Evolutionary conservation across 2,888 invertebrate species (phyloP).

Genomic region (Podabrus alpinus): DNA sequence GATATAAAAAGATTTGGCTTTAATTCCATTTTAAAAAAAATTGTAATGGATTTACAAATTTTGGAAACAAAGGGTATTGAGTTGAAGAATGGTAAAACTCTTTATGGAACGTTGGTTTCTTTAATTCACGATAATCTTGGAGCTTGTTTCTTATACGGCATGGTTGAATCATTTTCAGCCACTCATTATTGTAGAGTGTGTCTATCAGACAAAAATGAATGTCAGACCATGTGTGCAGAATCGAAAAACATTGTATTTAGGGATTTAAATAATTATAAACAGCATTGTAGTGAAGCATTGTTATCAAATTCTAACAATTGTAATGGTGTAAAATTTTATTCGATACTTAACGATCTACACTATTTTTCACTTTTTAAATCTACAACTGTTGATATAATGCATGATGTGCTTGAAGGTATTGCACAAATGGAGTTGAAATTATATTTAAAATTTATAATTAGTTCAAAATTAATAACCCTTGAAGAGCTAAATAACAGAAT

Average conservation of each 20-base stretch:
- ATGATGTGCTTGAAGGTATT: slow-evolving; percentile 30
- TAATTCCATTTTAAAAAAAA: background rate
- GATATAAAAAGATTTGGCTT: background rate
- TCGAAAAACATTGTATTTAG: too few relatives aligned
- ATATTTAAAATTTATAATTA: slow-evolving; percentile 20
- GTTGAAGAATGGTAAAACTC: background rate
- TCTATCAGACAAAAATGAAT: slow-evolving; percentile 10
- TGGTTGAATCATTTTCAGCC: too few relatives aligned
- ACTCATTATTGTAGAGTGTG: slow-evolving; percentile 33
- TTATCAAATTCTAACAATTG: too few relatives aligned
- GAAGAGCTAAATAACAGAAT: slow-evolving; percentile 24
- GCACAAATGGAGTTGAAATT: slow-evolving; percentile 29
- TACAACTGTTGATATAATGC: too few relatives aligned
- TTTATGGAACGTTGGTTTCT: slow-evolving; percentile 24
- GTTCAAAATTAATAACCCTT: slow-evolving; percentile 12
- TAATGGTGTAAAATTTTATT: too few relatives aligned
- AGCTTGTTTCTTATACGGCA: slow-evolving; percentile 36
- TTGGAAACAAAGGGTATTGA: background rate
- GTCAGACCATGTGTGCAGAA: slow-evolving; percentile 7
- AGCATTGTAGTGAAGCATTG: too few relatives aligned
- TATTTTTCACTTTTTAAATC: too few relatives aligned
- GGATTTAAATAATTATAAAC: too few relatives aligned
- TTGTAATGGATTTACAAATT: background rate
- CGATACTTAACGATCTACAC: too few relatives aligned
- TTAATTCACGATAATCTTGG: slow-evolving; percentile 31